Evolutionary conservation across 37 sponge, comb jelly and placozoan species (phyloP).

Genomic region (Ianthella basta): DNA sequence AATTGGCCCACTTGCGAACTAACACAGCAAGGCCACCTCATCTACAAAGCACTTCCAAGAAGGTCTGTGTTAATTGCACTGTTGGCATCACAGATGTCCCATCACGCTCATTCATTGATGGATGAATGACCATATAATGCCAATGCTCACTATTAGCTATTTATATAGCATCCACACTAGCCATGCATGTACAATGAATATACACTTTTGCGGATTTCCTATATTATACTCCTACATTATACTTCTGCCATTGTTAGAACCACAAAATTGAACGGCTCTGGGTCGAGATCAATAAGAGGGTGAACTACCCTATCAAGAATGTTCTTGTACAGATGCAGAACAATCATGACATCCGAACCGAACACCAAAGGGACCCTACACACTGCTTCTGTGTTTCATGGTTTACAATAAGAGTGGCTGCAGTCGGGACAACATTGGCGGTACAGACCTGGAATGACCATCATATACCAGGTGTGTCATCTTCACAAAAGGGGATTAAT

Average conservation of each 20-base stretch:
- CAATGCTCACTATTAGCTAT: too few relatives aligned
- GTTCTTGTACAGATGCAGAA: conserved; percentile 18
- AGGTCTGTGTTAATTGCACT: conserved; percentile 23
- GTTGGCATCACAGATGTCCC: too few relatives aligned
- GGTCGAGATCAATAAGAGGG: conserved; percentile 33
- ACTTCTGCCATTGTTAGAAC: conserved; percentile 24
- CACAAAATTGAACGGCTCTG: conserved; percentile 18
- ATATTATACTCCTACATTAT: not conserved
- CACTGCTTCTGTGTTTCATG: conserved; percentile 63
- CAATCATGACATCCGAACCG: not conserved
- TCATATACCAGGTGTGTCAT: conserved; percentile 49
- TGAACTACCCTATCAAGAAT: conserved; percentile 29
- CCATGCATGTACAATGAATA: too few relatives aligned
- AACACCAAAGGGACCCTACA: conserved; percentile 22
- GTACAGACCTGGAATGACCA: conserved; percentile 67
- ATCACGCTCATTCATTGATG: too few relatives aligned
- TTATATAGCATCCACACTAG: too few relatives aligned
- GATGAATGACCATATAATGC: too few relatives aligned
- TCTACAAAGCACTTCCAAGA: conserved; percentile 47
- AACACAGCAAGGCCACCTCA: conserved; percentile 49
- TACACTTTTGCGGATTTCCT: too few relatives aligned
- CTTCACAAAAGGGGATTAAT: too few relatives aligned
- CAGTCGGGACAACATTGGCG: conserved; percentile 30
- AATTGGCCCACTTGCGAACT: conserved; percentile 37
- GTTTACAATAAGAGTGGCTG: conserved; percentile 40